Evolutionary conservation across 64 coral and sea anemone genomes (phyloP).

Genomic region (Montipora foliosa): DNA sequence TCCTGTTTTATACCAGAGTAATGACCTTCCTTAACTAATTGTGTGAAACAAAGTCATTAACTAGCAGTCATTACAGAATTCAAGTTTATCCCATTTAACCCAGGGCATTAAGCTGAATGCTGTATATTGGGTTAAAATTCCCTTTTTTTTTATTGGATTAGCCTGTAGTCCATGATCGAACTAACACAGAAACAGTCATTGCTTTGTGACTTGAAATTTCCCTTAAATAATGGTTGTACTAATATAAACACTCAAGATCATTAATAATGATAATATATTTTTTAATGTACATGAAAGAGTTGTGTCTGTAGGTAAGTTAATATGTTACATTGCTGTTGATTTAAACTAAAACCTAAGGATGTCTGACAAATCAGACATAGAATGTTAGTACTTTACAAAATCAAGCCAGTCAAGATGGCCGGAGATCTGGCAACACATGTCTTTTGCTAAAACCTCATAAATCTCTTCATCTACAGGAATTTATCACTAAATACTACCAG

Average conservation of each 20-base stretch:
- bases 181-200: background rate
- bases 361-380: background rate
- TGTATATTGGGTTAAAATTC: background rate
- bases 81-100: background rate
- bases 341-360: too few species aligned
- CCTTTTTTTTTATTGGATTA: background rate
- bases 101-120: background rate
- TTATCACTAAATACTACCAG: background rate
- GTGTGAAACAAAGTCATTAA: background rate
- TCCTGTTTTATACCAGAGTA: background rate
- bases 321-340: too few species aligned
- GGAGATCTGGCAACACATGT: background rate
- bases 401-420: background rate
- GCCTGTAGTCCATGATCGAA: background rate
- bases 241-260: too few species aligned
- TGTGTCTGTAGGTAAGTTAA: too few species aligned
- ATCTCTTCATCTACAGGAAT: too few species aligned
- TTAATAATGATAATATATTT: too few species aligned
- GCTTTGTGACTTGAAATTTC: background rate
- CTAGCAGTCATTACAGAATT: background rate
- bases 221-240: too few species aligned
- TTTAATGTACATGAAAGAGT: too few species aligned
- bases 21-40: background rate
- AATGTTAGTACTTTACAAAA: background rate
- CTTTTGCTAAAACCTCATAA: background rate